These are phyloP conservation scores for Luperina nickerlii DNA, from an alignment of 2,888 invertebrate genomes.

Conservation along the genomic window DNA sequence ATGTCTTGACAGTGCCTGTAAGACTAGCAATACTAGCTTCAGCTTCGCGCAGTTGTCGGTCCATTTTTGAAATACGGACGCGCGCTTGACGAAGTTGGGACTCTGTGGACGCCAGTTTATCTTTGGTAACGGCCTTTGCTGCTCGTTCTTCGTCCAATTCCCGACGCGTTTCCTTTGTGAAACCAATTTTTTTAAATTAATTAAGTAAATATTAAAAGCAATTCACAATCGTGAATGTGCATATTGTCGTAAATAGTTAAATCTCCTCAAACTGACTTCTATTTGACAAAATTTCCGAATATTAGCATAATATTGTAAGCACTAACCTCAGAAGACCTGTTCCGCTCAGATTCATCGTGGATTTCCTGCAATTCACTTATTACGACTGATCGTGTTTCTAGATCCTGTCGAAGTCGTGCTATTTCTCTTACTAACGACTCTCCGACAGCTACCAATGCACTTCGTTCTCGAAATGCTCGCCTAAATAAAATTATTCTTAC, in stretches of 20 bases:
- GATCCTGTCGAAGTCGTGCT: conserved; percentile 80
- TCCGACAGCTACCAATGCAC: conserved; percentile 79
- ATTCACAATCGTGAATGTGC: background rate
- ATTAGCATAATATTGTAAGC: background rate
- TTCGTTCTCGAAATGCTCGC: conserved; percentile 80
- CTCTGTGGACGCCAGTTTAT: conserved; percentile 81
- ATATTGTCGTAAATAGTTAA: background rate
- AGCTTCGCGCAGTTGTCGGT: conserved; percentile 84
- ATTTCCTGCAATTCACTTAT: conserved; percentile 73
- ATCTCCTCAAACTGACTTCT: background rate
- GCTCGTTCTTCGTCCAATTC: conserved; percentile 83
- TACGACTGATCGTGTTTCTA: conserved; percentile 72
- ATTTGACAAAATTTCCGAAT: background rate
- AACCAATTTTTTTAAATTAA: background rate
- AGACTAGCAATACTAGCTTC: conserved; percentile 85
- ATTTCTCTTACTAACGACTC: conserved; percentile 84
- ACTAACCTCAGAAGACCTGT: conserved; percentile 76
- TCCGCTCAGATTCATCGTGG: conserved; percentile 71
- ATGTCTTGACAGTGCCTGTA: conserved; percentile 83
- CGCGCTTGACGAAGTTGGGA: conserved; percentile 82
- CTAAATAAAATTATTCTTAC: conserved; percentile 64
- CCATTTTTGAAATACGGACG: conserved; percentile 83
- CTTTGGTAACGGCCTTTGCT: conserved; percentile 75
- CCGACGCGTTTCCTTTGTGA: conserved; percentile 74
- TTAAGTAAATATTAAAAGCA: background rate